Evolutionary conservation across 2,113 vertebrate species (phyloP), one percentile per base, ranked within the genome.

Genomic region (Scomber japonicus): DNA sequence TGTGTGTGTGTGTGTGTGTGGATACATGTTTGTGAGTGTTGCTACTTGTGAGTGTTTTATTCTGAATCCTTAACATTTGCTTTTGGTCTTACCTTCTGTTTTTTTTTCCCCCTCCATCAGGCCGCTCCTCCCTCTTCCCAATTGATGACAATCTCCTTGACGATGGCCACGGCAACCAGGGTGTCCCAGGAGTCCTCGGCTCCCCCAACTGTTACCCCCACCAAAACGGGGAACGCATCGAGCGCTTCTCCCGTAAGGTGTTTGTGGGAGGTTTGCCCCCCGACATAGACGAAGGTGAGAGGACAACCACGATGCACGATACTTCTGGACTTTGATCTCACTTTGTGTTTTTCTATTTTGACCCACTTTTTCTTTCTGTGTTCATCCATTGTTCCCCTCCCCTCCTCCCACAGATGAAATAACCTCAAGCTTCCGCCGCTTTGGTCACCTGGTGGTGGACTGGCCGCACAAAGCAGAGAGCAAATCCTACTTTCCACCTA

Each of bases 401-500:
- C 21, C 67, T 65, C 53, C 13, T 11, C 17, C 19, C 51, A 3
- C 87, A 99, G 97, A 99, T 94, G 98, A 99, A 95, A 99, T 99
- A 90, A 99, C 98, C 76, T 96, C 97, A 73, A 99, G 98, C 90
- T 99, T 99, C 94, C 96, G 97, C 66, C 96, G 97, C 87, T 99
- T 99, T 65, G 98, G 97, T 57, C 98, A 97, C 91, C 95, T 99
- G 94, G 98, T 99, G 68, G 98, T 99, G 71, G 98, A 99, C 87
- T 99, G 98, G 98, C 98, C 98, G 53, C 98, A 99, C 93, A 99
- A 99, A 96, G 98, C 98, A 49, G 98, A 99, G 95, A 99, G 98
- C 95, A 99, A 99, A 78, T 99, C 98, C 64, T 99, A 99, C 91
- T 99, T 99, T 86, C 98, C 98, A 80, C 97, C 98, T 60, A 99